phyloP scores from a whole-genome alignment of 2,797 vertebrate genomes.

The Gobionotothen gibberifrons region DNA sequence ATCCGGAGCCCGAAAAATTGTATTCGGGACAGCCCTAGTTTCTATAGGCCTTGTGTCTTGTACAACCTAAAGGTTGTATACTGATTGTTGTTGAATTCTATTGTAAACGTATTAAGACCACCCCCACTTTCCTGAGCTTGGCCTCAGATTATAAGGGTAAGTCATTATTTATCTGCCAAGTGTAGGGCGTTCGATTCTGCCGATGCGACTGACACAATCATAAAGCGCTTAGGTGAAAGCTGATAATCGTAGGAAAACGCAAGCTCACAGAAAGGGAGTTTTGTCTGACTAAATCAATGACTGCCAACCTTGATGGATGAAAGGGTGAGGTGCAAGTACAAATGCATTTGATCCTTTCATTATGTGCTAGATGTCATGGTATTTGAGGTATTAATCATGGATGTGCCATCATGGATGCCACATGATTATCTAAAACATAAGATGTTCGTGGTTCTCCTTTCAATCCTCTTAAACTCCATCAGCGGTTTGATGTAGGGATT shows the following conservation, averaged over 20 bases:
- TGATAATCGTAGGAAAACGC: slow-evolving; percentile 62
- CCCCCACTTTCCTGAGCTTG: slow-evolving; percentile 46
- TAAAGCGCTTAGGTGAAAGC: slow-evolving; percentile 73
- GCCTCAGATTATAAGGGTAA: slow-evolving; percentile 57
- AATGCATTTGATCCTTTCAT: slow-evolving; percentile 52
- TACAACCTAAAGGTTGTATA: too few species aligned
- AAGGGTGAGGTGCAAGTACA: slow-evolving; percentile 18
- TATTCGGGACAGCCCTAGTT: too few species aligned
- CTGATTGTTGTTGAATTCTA: slow-evolving; percentile 34
- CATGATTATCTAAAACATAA: slow-evolving; percentile 58
- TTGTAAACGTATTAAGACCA: slow-evolving; percentile 54
- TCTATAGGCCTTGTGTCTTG: too few species aligned
- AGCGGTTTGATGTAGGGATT: slow-evolving; percentile 24
- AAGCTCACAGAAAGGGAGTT: slow-evolving; percentile 46
- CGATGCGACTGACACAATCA: slow-evolving; percentile 36
- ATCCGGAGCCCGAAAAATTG: too few species aligned
- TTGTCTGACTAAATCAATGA: slow-evolving; percentile 61
- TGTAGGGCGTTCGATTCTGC: slow-evolving; percentile 33
- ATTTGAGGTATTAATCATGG: slow-evolving; percentile 34
- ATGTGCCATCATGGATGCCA: slow-evolving; percentile 29
- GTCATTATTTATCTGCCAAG: slow-evolving; percentile 52
- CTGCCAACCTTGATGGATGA: slow-evolving; percentile 37
- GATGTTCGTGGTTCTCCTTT: slow-evolving; percentile 54
- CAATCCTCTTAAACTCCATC: slow-evolving; percentile 62
- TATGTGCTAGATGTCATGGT: slow-evolving; percentile 27